These are phyloP conservation scores for Rhinogobio ventralis DNA, from an alignment of 2,797 vertebrate species.

Conservation along the genomic window DNA sequence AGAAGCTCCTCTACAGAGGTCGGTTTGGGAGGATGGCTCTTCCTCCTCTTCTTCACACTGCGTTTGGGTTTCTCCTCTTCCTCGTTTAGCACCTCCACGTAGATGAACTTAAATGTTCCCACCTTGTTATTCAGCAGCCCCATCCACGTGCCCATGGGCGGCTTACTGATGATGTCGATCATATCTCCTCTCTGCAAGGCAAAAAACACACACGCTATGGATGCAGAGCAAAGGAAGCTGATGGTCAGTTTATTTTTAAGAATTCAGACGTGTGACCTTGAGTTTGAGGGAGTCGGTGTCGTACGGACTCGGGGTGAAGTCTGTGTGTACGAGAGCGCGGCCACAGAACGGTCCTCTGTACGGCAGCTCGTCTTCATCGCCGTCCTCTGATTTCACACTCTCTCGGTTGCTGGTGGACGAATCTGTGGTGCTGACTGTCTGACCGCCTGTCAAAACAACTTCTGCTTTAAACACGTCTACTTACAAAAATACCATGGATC, in stretches of 20 bases:
- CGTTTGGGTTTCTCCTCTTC: slow-evolving; percentile 95
- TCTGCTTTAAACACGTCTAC: not conserved
- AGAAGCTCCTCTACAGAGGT: slow-evolving; percentile 96
- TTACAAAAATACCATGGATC: no score
- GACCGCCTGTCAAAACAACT: slow-evolving; percentile 83
- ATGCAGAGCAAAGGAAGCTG: not conserved
- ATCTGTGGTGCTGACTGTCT: slow-evolving; percentile 98
- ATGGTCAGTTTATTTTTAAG: no score
- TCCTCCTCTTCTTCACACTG: slow-evolving; percentile 87
- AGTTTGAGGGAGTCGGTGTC: slow-evolving; percentile 98
- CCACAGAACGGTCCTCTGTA: slow-evolving; percentile 97
- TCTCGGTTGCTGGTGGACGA: slow-evolving; percentile 97
- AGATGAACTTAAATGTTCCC: slow-evolving; percentile 99
- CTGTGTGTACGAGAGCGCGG: slow-evolving; percentile 93
- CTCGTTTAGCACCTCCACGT: slow-evolving; percentile 93
- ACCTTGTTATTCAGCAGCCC: slow-evolving; percentile 98
- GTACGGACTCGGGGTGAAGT: slow-evolving; percentile 98
- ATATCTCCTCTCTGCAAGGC: slow-evolving; percentile 89
- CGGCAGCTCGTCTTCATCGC: slow-evolving; percentile 94
- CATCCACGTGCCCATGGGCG: slow-evolving; percentile 99
- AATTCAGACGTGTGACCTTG: slow-evolving; percentile 78
- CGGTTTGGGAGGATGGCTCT: slow-evolving; percentile 90
- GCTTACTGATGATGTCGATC: slow-evolving; percentile 99
- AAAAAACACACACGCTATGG: slow-evolving; percentile 2
- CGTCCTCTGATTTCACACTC: slow-evolving; percentile 97